These are phyloP conservation scores for Macaca fascicularis DNA, from an alignment of 2,113 vertebrate genomes.

Conservation along the genomic window DNA sequence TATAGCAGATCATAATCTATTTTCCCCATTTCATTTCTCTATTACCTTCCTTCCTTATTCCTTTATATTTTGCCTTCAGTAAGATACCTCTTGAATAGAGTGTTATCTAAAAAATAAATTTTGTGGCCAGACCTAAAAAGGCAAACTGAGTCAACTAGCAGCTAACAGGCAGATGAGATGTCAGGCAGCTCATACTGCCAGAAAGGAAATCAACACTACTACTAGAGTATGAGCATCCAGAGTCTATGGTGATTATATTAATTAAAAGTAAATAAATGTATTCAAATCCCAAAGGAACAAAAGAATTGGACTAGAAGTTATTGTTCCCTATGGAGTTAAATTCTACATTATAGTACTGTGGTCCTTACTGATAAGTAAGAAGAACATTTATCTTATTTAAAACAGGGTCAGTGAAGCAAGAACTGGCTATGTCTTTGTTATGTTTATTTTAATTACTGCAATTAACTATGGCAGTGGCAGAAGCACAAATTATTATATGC, in stretches of 20 bases:
- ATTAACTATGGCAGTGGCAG: neutral
- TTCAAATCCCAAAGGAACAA: neutral
- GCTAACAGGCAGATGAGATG: neutral
- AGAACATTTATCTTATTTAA: neutral
- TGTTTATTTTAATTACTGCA: neutral
- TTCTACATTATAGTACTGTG: neutral
- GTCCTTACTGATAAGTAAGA: neutral
- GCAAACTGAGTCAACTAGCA: neutral
- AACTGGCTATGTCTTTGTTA: neutral
- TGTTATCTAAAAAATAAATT: neutral
- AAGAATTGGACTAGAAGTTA: neutral
- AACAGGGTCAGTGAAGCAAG: neutral
- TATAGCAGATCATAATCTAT: neutral
- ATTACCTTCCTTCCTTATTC: neutral
- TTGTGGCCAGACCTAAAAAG: neutral
- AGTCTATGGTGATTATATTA: neutral
- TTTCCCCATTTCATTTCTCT: neutral
- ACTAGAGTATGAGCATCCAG: neutral
- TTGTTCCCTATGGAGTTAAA: neutral
- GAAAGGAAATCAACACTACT: neutral
- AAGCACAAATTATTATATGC: neutral
- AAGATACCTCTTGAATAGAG: neutral
- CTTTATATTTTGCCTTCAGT: neutral
- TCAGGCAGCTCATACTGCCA: neutral
- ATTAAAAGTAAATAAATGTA: neutral